Evolutionary conservation across 2,797 vertebrate genomes (phyloP).

Genomic region (Leuciscus waleckii): DNA sequence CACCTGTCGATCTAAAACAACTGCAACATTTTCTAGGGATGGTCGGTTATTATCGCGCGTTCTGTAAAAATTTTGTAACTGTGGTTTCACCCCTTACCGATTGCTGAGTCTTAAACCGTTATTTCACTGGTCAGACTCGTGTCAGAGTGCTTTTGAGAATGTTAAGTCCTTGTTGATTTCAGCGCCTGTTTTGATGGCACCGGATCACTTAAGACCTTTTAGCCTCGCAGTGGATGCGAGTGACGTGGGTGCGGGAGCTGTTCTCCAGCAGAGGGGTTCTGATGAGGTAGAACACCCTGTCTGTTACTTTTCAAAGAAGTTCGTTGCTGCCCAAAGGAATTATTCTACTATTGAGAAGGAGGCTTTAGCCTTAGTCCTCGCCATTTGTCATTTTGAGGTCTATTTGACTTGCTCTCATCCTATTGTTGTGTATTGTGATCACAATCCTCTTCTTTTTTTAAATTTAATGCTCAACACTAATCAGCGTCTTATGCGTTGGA

Average conservation of each 20-base stretch:
- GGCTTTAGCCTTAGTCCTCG: too few species aligned
- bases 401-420: too few species aligned
- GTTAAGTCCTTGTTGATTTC: not conserved
- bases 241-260: not conserved
- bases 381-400: too few species aligned
- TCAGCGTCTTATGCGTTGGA: too few species aligned
- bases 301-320: too few species aligned
- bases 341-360: too few species aligned
- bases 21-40: not conserved
- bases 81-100: not conserved
- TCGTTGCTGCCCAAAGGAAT: too few species aligned
- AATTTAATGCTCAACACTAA: too few species aligned
- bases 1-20: not conserved
- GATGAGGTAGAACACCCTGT: too few species aligned
- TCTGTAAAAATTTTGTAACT: not conserved
- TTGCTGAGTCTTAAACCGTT: not conserved
- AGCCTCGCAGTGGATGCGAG: not conserved
- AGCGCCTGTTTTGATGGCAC: not conserved
- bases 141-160: not conserved
- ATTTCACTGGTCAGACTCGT: not conserved
- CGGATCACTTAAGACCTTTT: not conserved
- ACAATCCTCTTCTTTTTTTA: too few species aligned
- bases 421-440: too few species aligned
- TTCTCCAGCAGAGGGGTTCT: too few species aligned
- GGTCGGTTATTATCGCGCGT: not conserved